phyloP scores from a whole-genome alignment of 1,140 invertebrate species.

The Listronotus oregonensis region DNA sequence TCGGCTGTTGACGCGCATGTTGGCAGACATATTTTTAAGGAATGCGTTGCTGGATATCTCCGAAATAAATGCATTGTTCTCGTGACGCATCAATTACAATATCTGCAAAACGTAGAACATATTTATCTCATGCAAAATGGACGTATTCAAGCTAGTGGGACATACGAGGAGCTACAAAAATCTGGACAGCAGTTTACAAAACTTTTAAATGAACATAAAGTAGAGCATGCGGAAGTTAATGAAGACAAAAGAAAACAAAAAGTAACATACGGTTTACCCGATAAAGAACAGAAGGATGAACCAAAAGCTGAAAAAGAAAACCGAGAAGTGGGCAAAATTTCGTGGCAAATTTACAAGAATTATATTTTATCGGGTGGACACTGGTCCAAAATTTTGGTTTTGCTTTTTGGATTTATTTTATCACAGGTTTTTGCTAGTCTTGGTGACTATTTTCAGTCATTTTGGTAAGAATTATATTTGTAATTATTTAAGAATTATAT shows the following conservation, averaged over 20 bases:
- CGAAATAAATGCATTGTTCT: slow-evolving; percentile 73
- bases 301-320: slow-evolving; percentile 64
- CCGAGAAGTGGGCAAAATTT: slow-evolving; percentile 59
- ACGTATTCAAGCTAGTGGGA: slow-evolving; percentile 62
- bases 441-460: slow-evolving; percentile 69
- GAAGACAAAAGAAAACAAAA: slow-evolving; percentile 23
- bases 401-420: slow-evolving; percentile 60
- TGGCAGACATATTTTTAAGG: slow-evolving; percentile 69
- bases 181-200: slow-evolving; percentile 69
- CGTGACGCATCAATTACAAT: slow-evolving; percentile 89
- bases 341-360: slow-evolving; percentile 61
- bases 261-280: slow-evolving; percentile 12
- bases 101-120: slow-evolving; percentile 75
- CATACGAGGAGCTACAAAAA: slow-evolving; percentile 65
- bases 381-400: slow-evolving; percentile 58
- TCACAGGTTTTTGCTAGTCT: slow-evolving; percentile 68
- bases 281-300: slow-evolving; percentile 52
- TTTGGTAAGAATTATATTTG: slow-evolving; percentile 61
- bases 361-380: slow-evolving; percentile 66
- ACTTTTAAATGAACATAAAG: slow-evolving; percentile 54
- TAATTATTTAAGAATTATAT: slow-evolving; percentile 1
- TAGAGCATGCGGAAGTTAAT: slow-evolving; percentile 8
- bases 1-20: slow-evolving; percentile 78
- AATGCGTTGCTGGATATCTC: slow-evolving; percentile 64
- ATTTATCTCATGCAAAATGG: slow-evolving; percentile 69